phyloP scores from a whole-genome alignment of 2,113 vertebrate species.

The Tiliqua scincoides region DNA sequence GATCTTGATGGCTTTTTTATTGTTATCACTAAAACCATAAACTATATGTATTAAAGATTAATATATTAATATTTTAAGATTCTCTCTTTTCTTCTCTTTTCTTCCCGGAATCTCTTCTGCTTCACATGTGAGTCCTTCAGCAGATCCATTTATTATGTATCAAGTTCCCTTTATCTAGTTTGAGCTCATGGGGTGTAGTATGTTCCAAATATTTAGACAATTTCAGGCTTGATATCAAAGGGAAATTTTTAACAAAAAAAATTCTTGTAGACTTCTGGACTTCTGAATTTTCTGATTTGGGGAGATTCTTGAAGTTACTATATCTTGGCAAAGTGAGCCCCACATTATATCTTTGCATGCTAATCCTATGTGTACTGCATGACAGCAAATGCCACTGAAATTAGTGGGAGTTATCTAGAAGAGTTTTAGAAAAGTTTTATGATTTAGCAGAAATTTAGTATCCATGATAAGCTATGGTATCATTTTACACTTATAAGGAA shows the following conservation, averaged over 20 bases:
- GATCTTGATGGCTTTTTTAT: neutral
- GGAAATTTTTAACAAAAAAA: no score
- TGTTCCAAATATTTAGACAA: neutral
- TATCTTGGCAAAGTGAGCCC: neutral
- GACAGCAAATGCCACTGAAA: neutral
- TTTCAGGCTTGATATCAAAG: neutral
- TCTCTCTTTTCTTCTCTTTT: neutral
- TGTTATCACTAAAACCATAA: neutral
- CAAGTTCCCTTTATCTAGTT: neutral
- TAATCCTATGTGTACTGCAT: neutral
- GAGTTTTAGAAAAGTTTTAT: no score
- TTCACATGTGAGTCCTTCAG: neutral
- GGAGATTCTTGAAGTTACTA: no score
- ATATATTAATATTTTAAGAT: neutral
- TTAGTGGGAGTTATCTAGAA: no score
- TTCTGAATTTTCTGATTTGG: neutral
- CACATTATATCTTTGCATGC: neutral
- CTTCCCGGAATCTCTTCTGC: neutral
- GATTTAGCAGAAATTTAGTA: neutral
- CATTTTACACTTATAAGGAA: neutral
- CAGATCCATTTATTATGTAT: neutral
- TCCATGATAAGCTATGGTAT: neutral
- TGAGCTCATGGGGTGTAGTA: neutral
- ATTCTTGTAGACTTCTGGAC: neutral
- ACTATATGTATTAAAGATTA: slow-evolving; percentile 1